Conservation (phyloP, 2,113 vertebrate genomes). For the Gyps fulvus region DNA sequence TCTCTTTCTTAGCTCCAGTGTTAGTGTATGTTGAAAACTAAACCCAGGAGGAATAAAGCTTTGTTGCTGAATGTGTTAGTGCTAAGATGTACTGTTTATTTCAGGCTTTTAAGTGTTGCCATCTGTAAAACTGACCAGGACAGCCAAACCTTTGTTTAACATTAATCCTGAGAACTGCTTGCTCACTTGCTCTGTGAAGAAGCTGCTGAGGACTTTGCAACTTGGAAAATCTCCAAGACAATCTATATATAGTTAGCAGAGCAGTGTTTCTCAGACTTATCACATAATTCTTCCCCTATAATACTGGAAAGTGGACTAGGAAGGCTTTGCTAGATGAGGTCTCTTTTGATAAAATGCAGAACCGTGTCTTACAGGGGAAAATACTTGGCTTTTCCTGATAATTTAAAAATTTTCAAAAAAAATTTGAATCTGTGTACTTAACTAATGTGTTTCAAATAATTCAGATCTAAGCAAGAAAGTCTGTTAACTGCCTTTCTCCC, state of each 20-base stretch:
- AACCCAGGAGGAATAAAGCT: background rate
- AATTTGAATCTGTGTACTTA: background rate
- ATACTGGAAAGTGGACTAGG: background rate
- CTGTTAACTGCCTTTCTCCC: background rate
- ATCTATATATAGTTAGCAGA: constrained; percentile 8
- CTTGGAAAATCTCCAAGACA: constrained; percentile 25
- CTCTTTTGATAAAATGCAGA: background rate
- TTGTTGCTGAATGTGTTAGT: background rate
- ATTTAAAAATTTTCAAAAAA: background rate
- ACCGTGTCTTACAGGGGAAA: background rate
- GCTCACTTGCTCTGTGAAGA: background rate
- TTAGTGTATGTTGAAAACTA: background rate
- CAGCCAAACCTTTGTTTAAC: background rate
- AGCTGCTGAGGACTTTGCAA: constrained; percentile 28
- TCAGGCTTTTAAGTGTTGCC: background rate
- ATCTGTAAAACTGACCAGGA: constrained; percentile 13
- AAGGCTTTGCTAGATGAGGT: background rate
- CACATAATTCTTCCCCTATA: constrained; percentile 1
- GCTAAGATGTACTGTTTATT: constrained; percentile 3
- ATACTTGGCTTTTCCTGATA: background rate
- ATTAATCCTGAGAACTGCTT: background rate
- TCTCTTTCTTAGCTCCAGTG: background rate
- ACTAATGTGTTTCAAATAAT: background rate
- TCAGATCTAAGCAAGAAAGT: background rate
- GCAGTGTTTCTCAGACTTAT: background rate